phyloP scores from a whole-genome alignment of 1,140 invertebrate species.

The Drosophila burlai region DNA sequence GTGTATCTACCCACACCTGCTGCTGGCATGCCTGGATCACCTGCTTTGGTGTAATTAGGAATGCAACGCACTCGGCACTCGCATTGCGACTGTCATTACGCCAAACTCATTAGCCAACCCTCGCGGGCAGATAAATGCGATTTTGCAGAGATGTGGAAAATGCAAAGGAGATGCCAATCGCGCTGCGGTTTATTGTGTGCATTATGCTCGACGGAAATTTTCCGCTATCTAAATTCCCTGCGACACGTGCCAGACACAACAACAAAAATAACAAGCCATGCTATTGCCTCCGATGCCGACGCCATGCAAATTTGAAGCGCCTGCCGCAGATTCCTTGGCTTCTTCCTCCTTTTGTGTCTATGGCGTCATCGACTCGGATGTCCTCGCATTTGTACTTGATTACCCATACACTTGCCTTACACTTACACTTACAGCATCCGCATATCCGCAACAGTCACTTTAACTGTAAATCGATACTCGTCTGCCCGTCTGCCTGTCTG shows the following conservation, averaged over 20 bases:
- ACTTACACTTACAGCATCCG: conserved; percentile 27
- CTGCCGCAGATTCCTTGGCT: conserved; percentile 32
- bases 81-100: background rate
- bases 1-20: conserved; percentile 2
- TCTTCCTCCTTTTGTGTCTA: conserved; percentile 33
- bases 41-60: conserved; percentile 19
- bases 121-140: conserved; percentile 30
- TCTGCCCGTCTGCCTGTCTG: conserved; percentile 23
- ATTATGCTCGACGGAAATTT: conserved; percentile 22
- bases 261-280: conserved; percentile 29
- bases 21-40: background rate
- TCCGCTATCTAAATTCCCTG: conserved; percentile 60
- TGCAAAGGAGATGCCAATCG: conserved; percentile 33
- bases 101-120: conserved; percentile 32
- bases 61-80: conserved; percentile 13
- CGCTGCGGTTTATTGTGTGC: conserved; percentile 64
- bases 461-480: conserved; percentile 71
- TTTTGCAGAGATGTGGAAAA: background rate
- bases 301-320: conserved; percentile 48
- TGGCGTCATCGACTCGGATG: conserved; percentile 39
- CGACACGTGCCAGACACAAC: conserved; percentile 79
- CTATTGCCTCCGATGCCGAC: background rate
- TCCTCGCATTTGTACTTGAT: conserved; percentile 57
- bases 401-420: conserved; percentile 44
- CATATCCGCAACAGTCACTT: conserved; percentile 50